phyloP scores from a whole-genome alignment of 2,113 vertebrate genomes.

The Patagioenas fasciata region DNA sequence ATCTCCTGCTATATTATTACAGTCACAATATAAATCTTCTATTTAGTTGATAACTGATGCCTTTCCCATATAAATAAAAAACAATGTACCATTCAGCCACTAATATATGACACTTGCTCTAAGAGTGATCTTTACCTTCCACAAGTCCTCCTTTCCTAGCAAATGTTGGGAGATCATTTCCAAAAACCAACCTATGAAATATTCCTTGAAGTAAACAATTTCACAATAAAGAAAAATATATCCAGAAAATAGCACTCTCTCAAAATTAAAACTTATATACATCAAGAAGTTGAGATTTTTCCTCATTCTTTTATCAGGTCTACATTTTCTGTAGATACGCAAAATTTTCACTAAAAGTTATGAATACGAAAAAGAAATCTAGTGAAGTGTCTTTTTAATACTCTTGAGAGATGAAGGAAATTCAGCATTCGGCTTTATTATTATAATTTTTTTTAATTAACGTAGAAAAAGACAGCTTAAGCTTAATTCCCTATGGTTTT shows the following conservation, averaged over 20 bases:
- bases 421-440: background rate
- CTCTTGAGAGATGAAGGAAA: background rate
- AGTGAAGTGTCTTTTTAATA: background rate
- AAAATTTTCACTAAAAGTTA: background rate
- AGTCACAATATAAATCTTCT: slow-evolving; percentile 7
- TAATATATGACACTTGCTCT: background rate
- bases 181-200: background rate
- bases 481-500: background rate
- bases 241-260: slow-evolving; percentile 24
- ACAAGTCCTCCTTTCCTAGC: background rate
- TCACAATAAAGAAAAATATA: slow-evolving; percentile 37
- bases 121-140: background rate
- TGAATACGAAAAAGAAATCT: background rate
- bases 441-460: background rate
- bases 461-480: background rate
- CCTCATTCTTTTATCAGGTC: background rate
- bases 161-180: background rate
- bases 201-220: slow-evolving; percentile 12
- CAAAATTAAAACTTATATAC: slow-evolving; percentile 36
- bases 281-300: background rate
- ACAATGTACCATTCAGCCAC: background rate
- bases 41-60: slow-evolving; percentile 23
- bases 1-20: background rate
- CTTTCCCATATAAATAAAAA: slow-evolving; percentile 23
- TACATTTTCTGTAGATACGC: background rate